These are phyloP conservation scores for Agriotes lineatus DNA, from an alignment of 2,888 invertebrate species.

Conservation along the genomic window DNA sequence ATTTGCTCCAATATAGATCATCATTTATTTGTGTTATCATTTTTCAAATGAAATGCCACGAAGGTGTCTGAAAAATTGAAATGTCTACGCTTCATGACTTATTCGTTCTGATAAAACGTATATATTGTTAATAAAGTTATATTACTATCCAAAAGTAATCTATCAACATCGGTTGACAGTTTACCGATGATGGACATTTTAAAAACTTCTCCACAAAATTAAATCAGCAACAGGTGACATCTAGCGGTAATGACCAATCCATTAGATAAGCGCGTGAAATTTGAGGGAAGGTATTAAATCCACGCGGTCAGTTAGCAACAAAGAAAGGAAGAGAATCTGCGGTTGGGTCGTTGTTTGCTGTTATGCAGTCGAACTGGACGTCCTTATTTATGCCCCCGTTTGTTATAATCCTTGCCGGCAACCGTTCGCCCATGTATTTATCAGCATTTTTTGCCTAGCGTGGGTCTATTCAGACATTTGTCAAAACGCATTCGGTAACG, in stretches of 20 bases:
- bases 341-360: no score
- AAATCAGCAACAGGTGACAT: constrained; percentile 38
- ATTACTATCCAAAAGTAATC: constrained; percentile 4
- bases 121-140: constrained; percentile 13
- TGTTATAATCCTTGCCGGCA: neutral
- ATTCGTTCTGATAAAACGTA: no score
- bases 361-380: no score
- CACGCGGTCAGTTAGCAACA: no score
- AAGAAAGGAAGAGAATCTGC: no score
- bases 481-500: constrained; percentile 26
- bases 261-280: neutral
- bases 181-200: constrained; percentile 4
- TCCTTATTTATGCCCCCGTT: neutral
- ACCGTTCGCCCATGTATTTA: neutral
- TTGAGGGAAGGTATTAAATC: no score
- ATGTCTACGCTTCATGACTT: no score
- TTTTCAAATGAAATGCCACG: no score
- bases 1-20: no score
- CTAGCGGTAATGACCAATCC: constrained; percentile 9
- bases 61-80: no score
- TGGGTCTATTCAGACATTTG: constrained; percentile 24
- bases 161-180: constrained; percentile 16
- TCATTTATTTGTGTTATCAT: no score
- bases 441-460: constrained; percentile 14
- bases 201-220: constrained; percentile 17